Conservation (phyloP, 2,888 invertebrate genomes). For the Helleia helle region DNA sequence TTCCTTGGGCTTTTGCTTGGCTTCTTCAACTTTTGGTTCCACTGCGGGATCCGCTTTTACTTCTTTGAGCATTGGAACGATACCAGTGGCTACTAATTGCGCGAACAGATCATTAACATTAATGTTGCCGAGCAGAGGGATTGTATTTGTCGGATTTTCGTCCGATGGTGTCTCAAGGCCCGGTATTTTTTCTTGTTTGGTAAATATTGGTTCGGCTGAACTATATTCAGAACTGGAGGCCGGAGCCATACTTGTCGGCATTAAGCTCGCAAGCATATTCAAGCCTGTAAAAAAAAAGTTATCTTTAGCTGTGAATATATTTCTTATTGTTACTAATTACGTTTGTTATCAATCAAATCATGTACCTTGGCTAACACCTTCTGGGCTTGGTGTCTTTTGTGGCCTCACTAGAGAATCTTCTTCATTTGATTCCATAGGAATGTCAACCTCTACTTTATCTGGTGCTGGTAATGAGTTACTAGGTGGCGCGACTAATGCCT, state of each 20-base stretch:
- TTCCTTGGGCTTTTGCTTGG: constrained; percentile 36
- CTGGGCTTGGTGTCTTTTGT: constrained; percentile 50
- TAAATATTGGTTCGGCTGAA: constrained; percentile 55
- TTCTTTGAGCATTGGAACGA: constrained; percentile 36
- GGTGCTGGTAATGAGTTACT: neutral
- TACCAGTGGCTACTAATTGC: constrained; percentile 85
- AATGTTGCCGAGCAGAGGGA: constrained; percentile 49
- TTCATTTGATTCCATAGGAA: constrained; percentile 39
- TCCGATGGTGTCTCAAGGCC: constrained; percentile 47
- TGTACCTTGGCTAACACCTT: constrained; percentile 51
- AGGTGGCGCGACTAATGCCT: constrained; percentile 29
- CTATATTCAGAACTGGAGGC: constrained; percentile 73
- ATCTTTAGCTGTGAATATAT: neutral
- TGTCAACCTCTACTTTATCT: constrained; percentile 23
- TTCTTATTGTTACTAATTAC: neutral
- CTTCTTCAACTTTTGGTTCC: constrained; percentile 32
- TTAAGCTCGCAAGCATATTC: constrained; percentile 78
- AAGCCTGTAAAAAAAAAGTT: constrained; percentile 48
- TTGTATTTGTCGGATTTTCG: constrained; percentile 39
- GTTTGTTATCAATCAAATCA: neutral
- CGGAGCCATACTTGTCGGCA: constrained; percentile 76
- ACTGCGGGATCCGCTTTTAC: constrained; percentile 31
- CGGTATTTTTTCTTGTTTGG: constrained; percentile 44
- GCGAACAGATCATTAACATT: constrained; percentile 90
- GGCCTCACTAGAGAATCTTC: constrained; percentile 28